Evolutionary conservation across 2,888 invertebrate genomes (phyloP).

Genomic region (Eupithecia vulgata): DNA sequence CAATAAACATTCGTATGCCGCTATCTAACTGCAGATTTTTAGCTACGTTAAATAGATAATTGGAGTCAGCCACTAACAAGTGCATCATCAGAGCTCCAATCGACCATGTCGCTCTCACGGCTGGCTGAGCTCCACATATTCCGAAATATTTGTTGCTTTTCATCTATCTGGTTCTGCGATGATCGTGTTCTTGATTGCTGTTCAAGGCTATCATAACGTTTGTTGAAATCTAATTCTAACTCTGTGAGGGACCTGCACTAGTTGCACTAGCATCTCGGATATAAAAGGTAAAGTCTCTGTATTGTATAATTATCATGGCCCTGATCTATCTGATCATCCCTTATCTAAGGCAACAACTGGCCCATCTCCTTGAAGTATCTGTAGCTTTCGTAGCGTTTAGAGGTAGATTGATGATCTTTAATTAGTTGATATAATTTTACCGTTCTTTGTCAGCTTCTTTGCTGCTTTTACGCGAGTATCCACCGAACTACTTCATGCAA

Average conservation of each 20-base stretch:
- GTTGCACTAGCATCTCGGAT: background rate
- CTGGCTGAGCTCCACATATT: constrained; percentile 29
- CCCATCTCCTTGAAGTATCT: background rate
- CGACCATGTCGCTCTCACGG: background rate
- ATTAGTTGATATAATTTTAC: background rate
- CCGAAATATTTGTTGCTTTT: constrained; percentile 4
- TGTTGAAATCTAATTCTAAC: background rate
- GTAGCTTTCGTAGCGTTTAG: background rate
- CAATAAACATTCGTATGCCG: background rate
- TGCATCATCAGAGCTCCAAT: constrained; percentile 6
- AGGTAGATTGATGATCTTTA: background rate
- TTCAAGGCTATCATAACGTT: background rate
- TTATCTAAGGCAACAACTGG: background rate
- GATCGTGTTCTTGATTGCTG: background rate
- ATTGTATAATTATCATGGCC: background rate
- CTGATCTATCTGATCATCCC: no score
- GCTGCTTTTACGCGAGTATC: background rate
- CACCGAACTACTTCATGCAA: background rate
- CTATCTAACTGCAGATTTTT: background rate
- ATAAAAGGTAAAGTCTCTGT: background rate
- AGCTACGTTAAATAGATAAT: background rate
- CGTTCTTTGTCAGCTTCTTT: no score
- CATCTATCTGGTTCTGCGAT: constrained; percentile 5
- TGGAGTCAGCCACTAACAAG: constrained; percentile 2
- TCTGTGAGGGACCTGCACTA: background rate